Evolutionary conservation across 2,797 vertebrate species (phyloP).

Genomic region (Peromyscus melanophrys): DNA sequence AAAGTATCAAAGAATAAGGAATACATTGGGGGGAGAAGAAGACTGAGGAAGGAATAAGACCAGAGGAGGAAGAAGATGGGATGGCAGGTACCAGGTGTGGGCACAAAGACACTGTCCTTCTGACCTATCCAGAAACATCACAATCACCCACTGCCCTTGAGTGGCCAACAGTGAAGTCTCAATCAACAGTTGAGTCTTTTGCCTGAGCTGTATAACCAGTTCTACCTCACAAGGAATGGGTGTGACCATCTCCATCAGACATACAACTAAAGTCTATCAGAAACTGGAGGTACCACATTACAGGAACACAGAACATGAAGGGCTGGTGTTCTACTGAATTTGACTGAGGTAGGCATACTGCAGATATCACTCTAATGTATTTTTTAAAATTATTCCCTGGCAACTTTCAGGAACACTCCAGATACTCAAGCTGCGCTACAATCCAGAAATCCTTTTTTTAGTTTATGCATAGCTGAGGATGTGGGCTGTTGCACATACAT

Average conservation of each 20-base stretch:
- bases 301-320: not conserved
- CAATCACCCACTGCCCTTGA: rapidly evolving
- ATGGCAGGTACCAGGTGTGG: rapidly evolving
- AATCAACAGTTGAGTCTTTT: rapidly evolving
- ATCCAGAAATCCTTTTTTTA: not conserved
- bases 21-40: not conserved
- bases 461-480: rapidly evolving
- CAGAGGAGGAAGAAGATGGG: not conserved
- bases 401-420: too few relatives aligned
- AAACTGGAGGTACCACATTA: not conserved
- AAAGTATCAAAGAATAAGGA: not conserved
- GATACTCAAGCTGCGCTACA: rapidly evolving
- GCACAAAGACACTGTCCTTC: rapidly evolving
- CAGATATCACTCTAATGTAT: not conserved
- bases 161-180: not conserved
- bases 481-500: not conserved
- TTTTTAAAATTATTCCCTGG: not conserved
- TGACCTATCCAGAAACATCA: too few relatives aligned
- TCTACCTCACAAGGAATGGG: not conserved
- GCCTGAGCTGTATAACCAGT: not conserved
- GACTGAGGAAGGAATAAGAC: not conserved
- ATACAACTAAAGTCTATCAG: not conserved
- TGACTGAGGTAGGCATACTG: rapidly evolving
- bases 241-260: too few relatives aligned
- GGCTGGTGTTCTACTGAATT: rapidly evolving